These are phyloP conservation scores for Crocallis elinguaria DNA, from an alignment of 2,888 invertebrate genomes.

Conservation along the genomic window DNA sequence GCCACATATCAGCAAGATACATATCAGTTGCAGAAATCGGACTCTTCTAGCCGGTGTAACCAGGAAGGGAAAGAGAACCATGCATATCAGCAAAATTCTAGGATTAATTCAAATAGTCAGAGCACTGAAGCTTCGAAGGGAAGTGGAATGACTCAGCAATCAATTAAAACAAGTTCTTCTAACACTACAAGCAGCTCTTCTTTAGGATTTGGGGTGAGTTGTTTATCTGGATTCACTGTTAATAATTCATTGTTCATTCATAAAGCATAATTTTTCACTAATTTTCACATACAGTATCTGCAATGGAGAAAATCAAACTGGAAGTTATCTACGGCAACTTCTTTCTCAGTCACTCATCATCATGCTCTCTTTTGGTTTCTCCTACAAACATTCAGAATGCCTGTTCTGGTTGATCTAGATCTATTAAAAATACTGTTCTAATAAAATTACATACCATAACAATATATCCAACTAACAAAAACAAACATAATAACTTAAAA, in stretches of 20 bases:
- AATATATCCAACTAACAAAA: no score
- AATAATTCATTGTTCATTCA: background rate
- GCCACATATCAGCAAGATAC: constrained; percentile 82
- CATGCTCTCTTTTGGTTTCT: no score
- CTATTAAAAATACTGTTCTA: no score
- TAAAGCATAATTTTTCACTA: background rate
- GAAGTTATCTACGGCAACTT: no score
- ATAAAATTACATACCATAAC: no score
- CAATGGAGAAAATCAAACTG: no score
- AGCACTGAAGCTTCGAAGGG: constrained; percentile 67
- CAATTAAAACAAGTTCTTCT: constrained; percentile 69
- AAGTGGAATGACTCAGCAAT: constrained; percentile 61
- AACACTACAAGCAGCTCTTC: constrained; percentile 73
- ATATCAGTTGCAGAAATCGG: constrained; percentile 83
- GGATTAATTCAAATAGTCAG: constrained; percentile 78
- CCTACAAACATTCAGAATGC: no score
- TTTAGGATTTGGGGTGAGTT: constrained; percentile 79
- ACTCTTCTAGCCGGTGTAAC: constrained; percentile 79
- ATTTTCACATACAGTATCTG: no score
- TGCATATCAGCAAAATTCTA: constrained; percentile 80
- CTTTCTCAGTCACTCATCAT: no score
- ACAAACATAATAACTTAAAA: no score
- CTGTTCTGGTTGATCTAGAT: no score
- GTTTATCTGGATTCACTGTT: background rate
- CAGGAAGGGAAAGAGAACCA: constrained; percentile 83